Evolutionary conservation across 2,113 vertebrate genomes (phyloP).

Genomic region (Triplophysa siluroides): DNA sequence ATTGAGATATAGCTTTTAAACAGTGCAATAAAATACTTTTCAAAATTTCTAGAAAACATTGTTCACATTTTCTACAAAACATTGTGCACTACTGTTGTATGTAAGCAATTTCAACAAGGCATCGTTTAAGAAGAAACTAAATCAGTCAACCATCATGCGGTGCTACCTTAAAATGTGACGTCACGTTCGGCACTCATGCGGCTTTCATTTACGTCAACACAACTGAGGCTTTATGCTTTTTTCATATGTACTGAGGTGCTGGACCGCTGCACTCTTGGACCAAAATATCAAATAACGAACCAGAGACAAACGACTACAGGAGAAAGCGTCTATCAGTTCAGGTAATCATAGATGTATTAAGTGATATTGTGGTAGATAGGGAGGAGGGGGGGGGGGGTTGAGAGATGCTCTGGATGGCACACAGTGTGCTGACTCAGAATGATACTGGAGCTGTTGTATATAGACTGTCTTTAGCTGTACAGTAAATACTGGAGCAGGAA

Average conservation of each 20-base stretch:
- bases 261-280: slow-evolving; percentile 51
- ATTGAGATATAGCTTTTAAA: neutral
- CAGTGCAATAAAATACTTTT: neutral
- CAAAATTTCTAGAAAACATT: neutral
- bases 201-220: slow-evolving; percentile 79
- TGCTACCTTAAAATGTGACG: slow-evolving; percentile 73
- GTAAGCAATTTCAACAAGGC: neutral
- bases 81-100: neutral
- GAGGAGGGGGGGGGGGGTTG: neutral
- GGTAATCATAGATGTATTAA: slow-evolving; percentile 23
- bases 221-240: slow-evolving; percentile 65
- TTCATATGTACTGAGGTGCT: slow-evolving; percentile 57
- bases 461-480: slow-evolving; percentile 25
- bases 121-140: neutral
- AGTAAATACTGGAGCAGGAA: neutral
- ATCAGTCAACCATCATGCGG: neutral
- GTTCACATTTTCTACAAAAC: neutral
- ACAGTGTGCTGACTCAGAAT: slow-evolving; percentile 56
- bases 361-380: slow-evolving; percentile 13
- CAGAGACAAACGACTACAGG: neutral
- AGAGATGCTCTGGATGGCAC: slow-evolving; percentile 25
- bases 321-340: neutral
- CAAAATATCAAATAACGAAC: neutral
- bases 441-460: slow-evolving; percentile 28
- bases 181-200: slow-evolving; percentile 66